phyloP scores from a whole-genome alignment of 2,113 vertebrate genomes.

The mouse (Mus musculus) region DNA sequence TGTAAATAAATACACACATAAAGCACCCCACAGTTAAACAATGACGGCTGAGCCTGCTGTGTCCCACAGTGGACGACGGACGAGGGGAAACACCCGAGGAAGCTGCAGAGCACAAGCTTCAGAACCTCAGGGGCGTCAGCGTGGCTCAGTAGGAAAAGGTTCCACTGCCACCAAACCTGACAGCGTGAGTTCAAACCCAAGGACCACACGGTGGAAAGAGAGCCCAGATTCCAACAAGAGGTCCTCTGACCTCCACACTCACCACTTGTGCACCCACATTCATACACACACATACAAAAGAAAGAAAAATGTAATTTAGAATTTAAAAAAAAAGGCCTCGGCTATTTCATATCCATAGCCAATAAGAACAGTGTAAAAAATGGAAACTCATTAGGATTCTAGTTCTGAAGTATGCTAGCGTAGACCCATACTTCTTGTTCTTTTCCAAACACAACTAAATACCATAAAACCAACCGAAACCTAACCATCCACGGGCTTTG shows the following conservation, averaged over 20 bases:
- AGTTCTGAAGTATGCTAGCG: not conserved
- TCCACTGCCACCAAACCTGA: not conserved
- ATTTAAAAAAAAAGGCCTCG: not conserved
- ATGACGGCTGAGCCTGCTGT: not conserved
- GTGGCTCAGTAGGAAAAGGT: not conserved
- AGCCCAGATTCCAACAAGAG: not conserved
- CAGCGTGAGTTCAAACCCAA: not conserved
- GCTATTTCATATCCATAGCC: not conserved
- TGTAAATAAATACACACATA: conserved; percentile 55
- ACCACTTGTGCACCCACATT: not conserved
- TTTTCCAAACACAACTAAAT: conserved; percentile 3
- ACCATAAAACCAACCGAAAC: conserved; percentile 10
- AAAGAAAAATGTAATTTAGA: not conserved
- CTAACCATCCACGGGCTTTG: not conserved
- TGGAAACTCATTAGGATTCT: not conserved
- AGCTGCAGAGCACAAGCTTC: not conserved
- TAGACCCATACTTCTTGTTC: not conserved
- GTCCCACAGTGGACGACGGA: not conserved
- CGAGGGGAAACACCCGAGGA: not conserved
- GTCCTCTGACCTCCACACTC: not conserved
- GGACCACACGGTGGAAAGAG: not conserved
- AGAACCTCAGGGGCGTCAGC: no score
- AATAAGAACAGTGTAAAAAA: not conserved
- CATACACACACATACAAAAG: not conserved
- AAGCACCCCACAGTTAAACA: conserved; percentile 10